Evolutionary conservation across 2,797 vertebrate species (phyloP).

Genomic region (Coilia nasus): DNA sequence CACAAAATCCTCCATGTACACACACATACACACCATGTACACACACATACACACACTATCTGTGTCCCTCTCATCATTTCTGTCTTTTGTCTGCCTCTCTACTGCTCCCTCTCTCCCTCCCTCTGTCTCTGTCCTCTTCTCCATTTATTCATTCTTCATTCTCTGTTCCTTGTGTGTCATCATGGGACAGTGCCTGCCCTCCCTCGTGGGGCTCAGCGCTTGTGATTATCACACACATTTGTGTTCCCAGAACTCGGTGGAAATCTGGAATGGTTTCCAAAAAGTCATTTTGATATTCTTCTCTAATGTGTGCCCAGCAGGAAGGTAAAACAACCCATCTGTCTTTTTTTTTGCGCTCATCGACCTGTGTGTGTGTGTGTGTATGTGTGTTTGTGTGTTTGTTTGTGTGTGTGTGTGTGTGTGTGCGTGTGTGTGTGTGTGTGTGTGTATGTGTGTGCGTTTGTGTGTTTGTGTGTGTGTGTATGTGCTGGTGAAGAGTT

Average conservation of each 20-base stretch:
- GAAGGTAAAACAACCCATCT: neutral
- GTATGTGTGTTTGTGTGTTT: neutral
- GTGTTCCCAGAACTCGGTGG: neutral
- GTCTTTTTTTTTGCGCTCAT: conserved; percentile 20
- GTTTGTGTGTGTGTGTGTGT: neutral
- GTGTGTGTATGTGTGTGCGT: too few species aligned
- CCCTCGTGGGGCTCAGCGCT: neutral
- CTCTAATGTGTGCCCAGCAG: neutral
- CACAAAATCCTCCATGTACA: neutral
- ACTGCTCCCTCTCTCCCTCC: conserved; percentile 36
- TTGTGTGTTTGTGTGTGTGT: neutral
- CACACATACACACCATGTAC: neutral
- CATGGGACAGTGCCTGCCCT: neutral
- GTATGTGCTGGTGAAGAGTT: neutral
- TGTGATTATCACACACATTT: neutral
- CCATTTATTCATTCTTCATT: neutral
- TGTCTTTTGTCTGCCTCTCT: conserved; percentile 25
- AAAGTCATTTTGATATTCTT: neutral
- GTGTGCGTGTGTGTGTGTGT: too few species aligned
- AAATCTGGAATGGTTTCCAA: neutral
- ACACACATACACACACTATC: neutral
- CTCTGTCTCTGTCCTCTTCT: neutral
- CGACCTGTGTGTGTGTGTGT: too few species aligned
- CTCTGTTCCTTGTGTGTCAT: neutral
- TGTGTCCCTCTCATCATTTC: too few species aligned